Conservation (phyloP, 2,888 invertebrate species). For the Eustalomyia histrio region DNA sequence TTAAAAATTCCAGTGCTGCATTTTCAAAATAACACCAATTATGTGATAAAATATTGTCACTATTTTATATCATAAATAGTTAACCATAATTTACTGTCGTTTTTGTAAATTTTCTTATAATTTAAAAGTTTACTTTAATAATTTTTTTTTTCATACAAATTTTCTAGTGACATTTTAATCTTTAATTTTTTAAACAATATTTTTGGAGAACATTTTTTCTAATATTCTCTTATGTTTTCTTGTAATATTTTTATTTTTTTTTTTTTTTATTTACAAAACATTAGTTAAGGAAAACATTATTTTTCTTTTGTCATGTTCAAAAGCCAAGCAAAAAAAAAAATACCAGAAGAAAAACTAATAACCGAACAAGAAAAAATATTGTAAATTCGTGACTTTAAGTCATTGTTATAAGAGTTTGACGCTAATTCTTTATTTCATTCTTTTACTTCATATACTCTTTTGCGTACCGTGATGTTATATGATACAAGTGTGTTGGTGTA, state of each 20-base stretch:
- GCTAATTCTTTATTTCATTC: slow-evolving; percentile 42
- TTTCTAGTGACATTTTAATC: too few species aligned
- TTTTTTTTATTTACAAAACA: slow-evolving; percentile 9
- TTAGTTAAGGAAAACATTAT: slow-evolving; percentile 31
- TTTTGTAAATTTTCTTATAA: too few species aligned
- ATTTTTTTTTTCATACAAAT: too few species aligned
- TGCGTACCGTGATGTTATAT: slow-evolving; percentile 5
- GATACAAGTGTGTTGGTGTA: background rate
- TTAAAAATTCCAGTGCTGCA: too few species aligned
- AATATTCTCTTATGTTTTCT: background rate
- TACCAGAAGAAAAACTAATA: background rate
- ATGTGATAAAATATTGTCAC: too few species aligned
- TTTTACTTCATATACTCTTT: slow-evolving; percentile 10
- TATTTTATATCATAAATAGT: too few species aligned
- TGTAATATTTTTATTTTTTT: background rate
- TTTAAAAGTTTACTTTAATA: too few species aligned
- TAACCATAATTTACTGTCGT: too few species aligned
- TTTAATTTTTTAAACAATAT: too few species aligned
- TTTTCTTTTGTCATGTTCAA: slow-evolving; percentile 21
- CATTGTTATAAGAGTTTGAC: slow-evolving; percentile 45
- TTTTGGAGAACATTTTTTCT: too few species aligned
- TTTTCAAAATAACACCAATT: too few species aligned
- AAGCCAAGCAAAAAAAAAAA: background rate
- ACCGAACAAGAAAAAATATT: slow-evolving; percentile 13
- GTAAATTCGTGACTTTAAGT: slow-evolving; percentile 50